phyloP scores from a whole-genome alignment of 2,888 invertebrate genomes.

The Diachrysia chrysitis region DNA sequence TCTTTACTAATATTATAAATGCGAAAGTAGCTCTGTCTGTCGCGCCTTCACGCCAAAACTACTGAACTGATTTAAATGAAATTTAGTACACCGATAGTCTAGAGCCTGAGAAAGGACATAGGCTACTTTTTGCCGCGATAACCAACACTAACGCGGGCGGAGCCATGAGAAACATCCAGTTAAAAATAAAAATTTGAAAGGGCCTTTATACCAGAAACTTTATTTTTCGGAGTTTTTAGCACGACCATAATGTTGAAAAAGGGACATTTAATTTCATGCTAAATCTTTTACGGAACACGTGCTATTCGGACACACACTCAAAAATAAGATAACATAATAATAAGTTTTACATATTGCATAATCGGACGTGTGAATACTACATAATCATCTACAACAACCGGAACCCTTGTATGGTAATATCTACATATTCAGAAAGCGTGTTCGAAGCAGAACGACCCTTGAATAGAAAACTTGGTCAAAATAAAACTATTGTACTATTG shows the following conservation, averaged over 20 bases:
- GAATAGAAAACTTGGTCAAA: conserved; percentile 27
- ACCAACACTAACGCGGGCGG: too few relatives aligned
- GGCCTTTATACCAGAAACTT: too few relatives aligned
- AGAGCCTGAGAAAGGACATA: too few relatives aligned
- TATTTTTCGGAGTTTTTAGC: background rate
- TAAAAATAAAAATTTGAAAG: too few relatives aligned
- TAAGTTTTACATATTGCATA: conserved; percentile 1
- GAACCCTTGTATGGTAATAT: conserved; percentile 11
- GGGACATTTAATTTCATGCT: background rate
- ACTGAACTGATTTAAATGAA: too few relatives aligned
- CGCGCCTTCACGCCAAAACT: too few relatives aligned
- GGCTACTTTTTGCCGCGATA: too few relatives aligned
- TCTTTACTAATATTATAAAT: too few relatives aligned
- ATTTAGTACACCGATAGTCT: too few relatives aligned
- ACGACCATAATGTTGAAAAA: background rate
- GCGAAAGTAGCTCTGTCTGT: too few relatives aligned
- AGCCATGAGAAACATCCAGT: too few relatives aligned
- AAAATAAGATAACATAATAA: background rate
- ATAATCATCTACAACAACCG: background rate
- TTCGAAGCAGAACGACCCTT: conserved; percentile 27
- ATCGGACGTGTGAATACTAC: background rate
- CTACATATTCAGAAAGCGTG: conserved; percentile 30
- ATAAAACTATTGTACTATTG: conserved; percentile 22
- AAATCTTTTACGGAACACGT: background rate
- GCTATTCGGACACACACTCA: background rate